A percentile compares a stretch with the other conserved stretches of the same genome.
phyloP scores from a whole-genome alignment of 2,113 vertebrate genomes.

The Peromyscus californicus region DNA sequence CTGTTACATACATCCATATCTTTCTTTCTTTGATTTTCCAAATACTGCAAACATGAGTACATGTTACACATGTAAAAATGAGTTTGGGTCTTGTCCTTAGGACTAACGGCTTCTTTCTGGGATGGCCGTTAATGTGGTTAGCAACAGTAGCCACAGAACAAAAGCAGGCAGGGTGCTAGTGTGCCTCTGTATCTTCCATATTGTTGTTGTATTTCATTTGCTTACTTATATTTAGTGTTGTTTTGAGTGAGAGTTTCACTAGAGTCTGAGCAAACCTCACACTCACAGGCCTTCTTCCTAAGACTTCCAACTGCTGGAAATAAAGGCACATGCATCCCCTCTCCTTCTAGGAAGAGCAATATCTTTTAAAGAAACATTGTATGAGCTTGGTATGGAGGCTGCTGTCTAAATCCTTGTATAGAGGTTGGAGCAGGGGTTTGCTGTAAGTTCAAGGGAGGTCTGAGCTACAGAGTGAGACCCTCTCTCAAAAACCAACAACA shows the following conservation, averaged over 20 bases:
- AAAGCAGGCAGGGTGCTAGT: neutral
- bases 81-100: neutral
- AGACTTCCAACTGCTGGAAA: neutral
- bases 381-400: neutral
- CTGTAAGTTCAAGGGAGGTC: neutral
- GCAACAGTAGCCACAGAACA: rapidly evolving
- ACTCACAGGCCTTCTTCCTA: neutral
- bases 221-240: neutral
- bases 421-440: neutral
- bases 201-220: neutral
- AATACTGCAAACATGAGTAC: neutral
- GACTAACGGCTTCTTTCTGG: neutral
- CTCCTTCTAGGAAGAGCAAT: neutral
- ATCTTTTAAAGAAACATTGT: neutral
- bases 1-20: neutral
- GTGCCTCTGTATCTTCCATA: neutral
- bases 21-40: conserved; percentile 19
- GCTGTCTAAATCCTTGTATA: neutral
- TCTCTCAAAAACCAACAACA: neutral
- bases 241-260: neutral
- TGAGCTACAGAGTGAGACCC: neutral
- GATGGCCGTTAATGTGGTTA: neutral
- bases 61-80: neutral
- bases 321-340: neutral
- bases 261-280: neutral